Evolutionary conservation across 2,888 invertebrate genomes (phyloP), one percentile per base, ranked within the genome.

Genomic region (Itoplectis maculator): DNA sequence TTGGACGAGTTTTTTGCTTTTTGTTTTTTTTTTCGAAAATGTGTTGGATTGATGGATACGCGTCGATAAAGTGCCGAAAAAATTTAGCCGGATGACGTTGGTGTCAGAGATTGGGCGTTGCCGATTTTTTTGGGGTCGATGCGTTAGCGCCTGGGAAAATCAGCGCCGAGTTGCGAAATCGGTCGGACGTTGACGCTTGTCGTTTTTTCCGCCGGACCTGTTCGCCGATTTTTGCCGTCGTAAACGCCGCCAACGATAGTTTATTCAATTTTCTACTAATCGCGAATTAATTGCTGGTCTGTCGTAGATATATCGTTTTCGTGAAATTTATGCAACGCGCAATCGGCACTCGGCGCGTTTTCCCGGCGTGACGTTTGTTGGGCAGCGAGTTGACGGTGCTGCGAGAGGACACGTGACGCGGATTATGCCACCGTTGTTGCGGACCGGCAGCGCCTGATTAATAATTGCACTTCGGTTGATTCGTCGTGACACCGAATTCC

Each of bases 401-500:
- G 56, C n/a, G 66, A n/a, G n/a, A n/a, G 40, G 63, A 23, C 66
- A 72, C 61, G 74, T 74, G 74, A 78, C 63, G 61, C 54, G 63
- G 54, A 74, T 82, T 66, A n/a, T n/a, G 51, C 49, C 65, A 66
- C 59, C n/a, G 66, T 66, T 47, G 56, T 74, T 45, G n/a, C n/a
- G 66, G 23, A 69, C 40, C 73, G 68, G 65, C 63, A 73, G 73
- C 23, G 23, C 40, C 42, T 80, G 80, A 77, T 79, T 69, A 65
- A 77, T 69, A 68, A 69, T 79, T 76, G 77, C 68, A 69, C 73
- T 49, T n/a, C 45, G 40, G 79, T 77, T 74, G 51, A 68, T 68
- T 77, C 59, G 61, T 42, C 59, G 49, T 68, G n/a, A 56, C 45
- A 49, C 9, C 35, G 61, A 78, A 74, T 72, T 75, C n/a, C 54